phyloP scores from a whole-genome alignment of 2,797 vertebrate genomes.

The Orientallactaga sibirica region DNA sequence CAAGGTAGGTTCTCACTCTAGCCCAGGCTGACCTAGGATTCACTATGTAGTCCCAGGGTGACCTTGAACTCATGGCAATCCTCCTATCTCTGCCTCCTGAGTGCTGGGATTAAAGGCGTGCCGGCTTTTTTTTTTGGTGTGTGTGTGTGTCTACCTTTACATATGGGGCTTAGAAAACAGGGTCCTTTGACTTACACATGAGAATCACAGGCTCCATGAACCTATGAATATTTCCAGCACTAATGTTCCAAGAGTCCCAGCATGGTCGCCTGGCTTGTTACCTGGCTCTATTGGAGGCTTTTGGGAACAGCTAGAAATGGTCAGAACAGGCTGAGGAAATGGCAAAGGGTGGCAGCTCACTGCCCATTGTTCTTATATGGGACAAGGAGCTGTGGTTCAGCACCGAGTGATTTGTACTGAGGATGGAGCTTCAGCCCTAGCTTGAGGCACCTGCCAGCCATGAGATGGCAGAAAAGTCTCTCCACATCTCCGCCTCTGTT shows the following conservation, averaged over 20 bases:
- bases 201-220: not conserved
- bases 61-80: not conserved
- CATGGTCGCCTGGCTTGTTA: not conserved
- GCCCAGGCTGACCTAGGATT: no score
- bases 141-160: not conserved
- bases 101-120: not conserved
- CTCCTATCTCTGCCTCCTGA: not conserved
- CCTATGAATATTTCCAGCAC: slow-evolving; percentile 7
- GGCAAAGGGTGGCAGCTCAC: not conserved
- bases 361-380: slow-evolving; percentile 46
- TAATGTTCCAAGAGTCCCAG: not conserved
- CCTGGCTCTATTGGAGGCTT: not conserved
- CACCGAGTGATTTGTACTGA: not conserved
- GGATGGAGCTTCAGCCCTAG: not conserved
- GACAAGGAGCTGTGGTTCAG: not conserved
- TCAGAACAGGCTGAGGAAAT: not conserved
- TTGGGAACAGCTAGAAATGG: not conserved
- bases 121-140: not conserved
- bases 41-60: not conserved
- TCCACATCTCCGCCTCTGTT: not conserved
- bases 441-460: not conserved
- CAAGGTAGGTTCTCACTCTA: not conserved
- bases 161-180: not conserved
- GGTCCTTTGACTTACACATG: not conserved
- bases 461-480: not conserved